A percentile compares a stretch with the other conserved stretches of the same genome.
phyloP scores from a whole-genome alignment of 1,140 invertebrate species.

The Melitaea cinxia region DNA sequence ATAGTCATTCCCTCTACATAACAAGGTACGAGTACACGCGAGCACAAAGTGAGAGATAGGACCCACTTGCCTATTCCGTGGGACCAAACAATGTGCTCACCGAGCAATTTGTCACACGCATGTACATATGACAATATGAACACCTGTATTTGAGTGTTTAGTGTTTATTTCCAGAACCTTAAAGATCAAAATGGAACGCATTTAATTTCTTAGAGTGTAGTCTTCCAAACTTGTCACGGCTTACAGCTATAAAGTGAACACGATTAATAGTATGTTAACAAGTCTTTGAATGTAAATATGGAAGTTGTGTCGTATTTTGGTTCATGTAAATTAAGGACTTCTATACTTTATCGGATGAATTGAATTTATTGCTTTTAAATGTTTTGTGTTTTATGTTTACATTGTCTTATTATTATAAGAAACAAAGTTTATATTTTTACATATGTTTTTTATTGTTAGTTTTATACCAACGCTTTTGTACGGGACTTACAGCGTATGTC shows the following conservation, averaged over 20 bases:
- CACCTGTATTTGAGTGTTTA: constrained; percentile 17
- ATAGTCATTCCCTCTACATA: constrained; percentile 36
- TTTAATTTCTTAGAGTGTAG: constrained; percentile 1
- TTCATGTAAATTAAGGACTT: constrained; percentile 38
- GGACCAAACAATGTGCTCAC: constrained; percentile 44
- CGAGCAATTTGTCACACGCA: constrained; percentile 45
- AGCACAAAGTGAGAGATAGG: constrained; percentile 42
- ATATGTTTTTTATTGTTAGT: no score
- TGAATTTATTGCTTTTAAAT: constrained; percentile 25
- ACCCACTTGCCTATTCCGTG: constrained; percentile 43
- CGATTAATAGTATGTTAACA: constrained; percentile 42
- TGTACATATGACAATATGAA: constrained; percentile 26
- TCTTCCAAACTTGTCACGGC: constrained; percentile 25
- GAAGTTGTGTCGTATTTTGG: constrained; percentile 37
- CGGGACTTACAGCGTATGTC: no score
- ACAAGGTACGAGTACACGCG: constrained; percentile 31
- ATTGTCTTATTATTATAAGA: no score
- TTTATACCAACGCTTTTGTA: no score
- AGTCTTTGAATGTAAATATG: constrained; percentile 46
- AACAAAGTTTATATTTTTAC: no score
- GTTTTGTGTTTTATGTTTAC: constrained; percentile 7
- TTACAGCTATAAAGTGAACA: constrained; percentile 33
- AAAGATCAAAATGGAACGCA: neutral
- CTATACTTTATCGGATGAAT: constrained; percentile 34
- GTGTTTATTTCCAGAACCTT: neutral